Base-by-base conservation (phyloP, 2,113 vertebrate genomes). In the Sinocyclocheilus maitianheensis region DNA sequence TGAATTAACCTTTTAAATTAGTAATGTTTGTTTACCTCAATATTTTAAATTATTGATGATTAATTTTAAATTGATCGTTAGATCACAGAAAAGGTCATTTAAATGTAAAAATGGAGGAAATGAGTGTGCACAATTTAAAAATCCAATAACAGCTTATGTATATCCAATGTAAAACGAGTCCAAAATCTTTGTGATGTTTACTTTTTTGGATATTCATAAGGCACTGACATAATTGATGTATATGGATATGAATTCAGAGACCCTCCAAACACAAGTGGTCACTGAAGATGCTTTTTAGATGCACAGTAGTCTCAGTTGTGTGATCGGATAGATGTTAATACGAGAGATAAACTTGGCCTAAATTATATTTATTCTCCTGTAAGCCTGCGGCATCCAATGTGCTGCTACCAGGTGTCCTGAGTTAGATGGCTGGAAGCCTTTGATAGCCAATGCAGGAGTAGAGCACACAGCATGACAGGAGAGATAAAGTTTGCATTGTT, bases 391-490 rank as follows among this genome's bases (percentile, higher is more conserved):
- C 48, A 55, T 34, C 51, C n/a, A 34, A 4, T 77, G 76, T 55
- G 24, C 48, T 55, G n/a, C 26, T 34, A 77, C 48, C 76, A 55
- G 51, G 48, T 77, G 76, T 77, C 76, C 51, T 20, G 60, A 24
- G 37, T 67, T 48, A 81, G 24, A 81, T 67, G 40, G 40, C 40
- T 48, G 60, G 79, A 63, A 40, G 79, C 5, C 40, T 48, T 65
- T 65, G 79, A 81, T 43, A 34, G 76, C 76, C 51, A 55, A 77
- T 77, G 48, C 30, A 34, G 76, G 76, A 53, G 24, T 1, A 77
- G 76, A 26, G 60, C 79, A 81, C 79, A 81, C 79, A 48, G 79
- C 79, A 81, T 67, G 62, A 16, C 60, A 18, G 14, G 62, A 48
- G 11, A 43, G 62, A 69, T 53, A 53, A 62, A 22, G 63, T 86